These are phyloP conservation scores for Trichonephila clavipes DNA, from an alignment of 1,140 invertebrate genomes.

Conservation along the genomic window DNA sequence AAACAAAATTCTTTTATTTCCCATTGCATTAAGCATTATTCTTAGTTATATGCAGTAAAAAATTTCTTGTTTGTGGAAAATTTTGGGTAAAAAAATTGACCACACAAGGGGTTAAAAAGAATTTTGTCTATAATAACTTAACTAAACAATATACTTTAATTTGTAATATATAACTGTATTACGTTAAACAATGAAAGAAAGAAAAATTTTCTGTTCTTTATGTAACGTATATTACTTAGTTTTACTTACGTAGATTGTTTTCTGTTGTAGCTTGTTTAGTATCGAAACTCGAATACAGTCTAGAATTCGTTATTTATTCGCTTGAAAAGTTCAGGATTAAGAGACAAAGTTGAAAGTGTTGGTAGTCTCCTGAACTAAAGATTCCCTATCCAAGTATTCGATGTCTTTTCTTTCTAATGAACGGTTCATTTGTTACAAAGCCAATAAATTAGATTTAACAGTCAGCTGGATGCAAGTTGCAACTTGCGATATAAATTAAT, in stretches of 20 bases:
- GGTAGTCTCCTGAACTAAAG: neutral
- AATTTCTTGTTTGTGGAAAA: too few relatives aligned
- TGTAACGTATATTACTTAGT: neutral
- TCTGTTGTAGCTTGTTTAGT: too few relatives aligned
- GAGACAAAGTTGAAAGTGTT: constrained; percentile 1
- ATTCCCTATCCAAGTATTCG: neutral
- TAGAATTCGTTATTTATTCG: neutral
- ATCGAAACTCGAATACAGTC: neutral
- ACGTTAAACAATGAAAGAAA: too few relatives aligned
- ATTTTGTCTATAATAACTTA: too few relatives aligned
- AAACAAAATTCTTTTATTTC: too few relatives aligned
- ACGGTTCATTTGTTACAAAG: constrained; percentile 24
- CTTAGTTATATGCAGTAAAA: too few relatives aligned
- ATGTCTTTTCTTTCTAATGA: constrained; percentile 32
- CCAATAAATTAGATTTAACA: constrained; percentile 49
- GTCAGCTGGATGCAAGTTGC: constrained; percentile 13
- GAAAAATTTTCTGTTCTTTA: neutral
- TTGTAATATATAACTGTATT: too few relatives aligned
- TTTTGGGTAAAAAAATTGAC: too few relatives aligned
- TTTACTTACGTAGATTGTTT: neutral
- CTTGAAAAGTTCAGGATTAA: neutral
- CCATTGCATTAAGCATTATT: too few relatives aligned
- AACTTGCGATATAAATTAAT: constrained; percentile 29
- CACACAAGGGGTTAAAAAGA: too few relatives aligned
- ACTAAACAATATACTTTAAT: too few relatives aligned